Percentiles rank a stretch among this genome's conserved stretches.
Evolutionary conservation across 2,113 vertebrate genomes (phyloP).

Genomic region (Odontesthes bonariensis): DNA sequence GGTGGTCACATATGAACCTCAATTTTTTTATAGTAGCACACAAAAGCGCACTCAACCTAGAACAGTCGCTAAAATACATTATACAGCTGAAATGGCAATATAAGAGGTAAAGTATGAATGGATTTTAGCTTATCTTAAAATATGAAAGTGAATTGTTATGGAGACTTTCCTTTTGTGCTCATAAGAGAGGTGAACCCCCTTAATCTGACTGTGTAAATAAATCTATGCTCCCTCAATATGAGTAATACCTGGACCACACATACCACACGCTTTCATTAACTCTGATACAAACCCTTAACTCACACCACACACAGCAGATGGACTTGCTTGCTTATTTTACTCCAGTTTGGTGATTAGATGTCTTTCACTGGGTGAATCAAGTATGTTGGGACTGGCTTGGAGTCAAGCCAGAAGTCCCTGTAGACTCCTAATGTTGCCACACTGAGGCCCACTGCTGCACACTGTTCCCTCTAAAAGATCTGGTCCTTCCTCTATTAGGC

Average conservation of each 20-base stretch:
- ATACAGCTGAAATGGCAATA: background rate
- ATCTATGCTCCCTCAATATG: slow-evolving; percentile 20
- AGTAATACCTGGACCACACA: slow-evolving; percentile 34
- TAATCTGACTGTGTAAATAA: slow-evolving; percentile 20
- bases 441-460: slow-evolving; percentile 48
- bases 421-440: slow-evolving; percentile 51
- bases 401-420: slow-evolving; percentile 60
- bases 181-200: background rate
- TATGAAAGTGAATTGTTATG: background rate
- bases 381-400: slow-evolving; percentile 59
- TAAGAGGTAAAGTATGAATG: too few species aligned
- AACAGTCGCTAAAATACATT: too few species aligned
- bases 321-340: slow-evolving; percentile 69
- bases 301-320: slow-evolving; percentile 47
- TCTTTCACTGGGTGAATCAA: slow-evolving; percentile 74
- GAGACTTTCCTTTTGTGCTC: background rate
- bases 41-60: too few species aligned
- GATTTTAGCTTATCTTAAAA: too few species aligned
- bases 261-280: slow-evolving; percentile 44
- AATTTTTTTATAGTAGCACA: too few species aligned
- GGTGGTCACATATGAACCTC: too few species aligned
- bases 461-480: slow-evolving; percentile 52
- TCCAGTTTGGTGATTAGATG: slow-evolving; percentile 65
- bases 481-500: slow-evolving; percentile 65
- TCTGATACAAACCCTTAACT: slow-evolving; percentile 46